Evolutionary conservation across 2,888 invertebrate species (phyloP).

Genomic region (Nymphalis urticae): DNA sequence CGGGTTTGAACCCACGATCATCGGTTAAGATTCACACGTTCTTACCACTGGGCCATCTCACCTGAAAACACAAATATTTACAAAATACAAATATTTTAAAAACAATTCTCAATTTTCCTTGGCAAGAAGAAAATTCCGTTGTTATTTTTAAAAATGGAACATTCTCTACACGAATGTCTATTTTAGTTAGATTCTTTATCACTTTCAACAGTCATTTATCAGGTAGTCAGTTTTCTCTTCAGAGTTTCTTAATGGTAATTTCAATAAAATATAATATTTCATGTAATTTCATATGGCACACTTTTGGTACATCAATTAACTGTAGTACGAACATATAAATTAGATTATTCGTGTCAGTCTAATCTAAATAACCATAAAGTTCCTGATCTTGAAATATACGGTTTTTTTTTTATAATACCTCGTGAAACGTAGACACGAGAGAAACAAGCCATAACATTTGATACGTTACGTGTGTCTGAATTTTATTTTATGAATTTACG

Average conservation of each 20-base stretch:
- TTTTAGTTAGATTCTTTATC: not conserved
- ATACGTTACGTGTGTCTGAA: conserved; percentile 50
- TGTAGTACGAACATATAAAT: not conserved
- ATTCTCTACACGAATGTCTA: not conserved
- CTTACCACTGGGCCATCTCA: too few species aligned
- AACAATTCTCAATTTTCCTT: too few species aligned
- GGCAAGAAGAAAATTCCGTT: not conserved
- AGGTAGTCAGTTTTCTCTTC: too few species aligned
- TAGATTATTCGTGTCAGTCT: not conserved
- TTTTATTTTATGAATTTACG: conserved; percentile 54
- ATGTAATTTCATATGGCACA: too few species aligned
- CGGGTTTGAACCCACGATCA: too few species aligned
- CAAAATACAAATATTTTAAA: too few species aligned
- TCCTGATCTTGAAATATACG: conserved; percentile 12
- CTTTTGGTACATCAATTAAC: too few species aligned
- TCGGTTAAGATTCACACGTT: too few species aligned
- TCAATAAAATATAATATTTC: not conserved
- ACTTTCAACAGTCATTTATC: not conserved
- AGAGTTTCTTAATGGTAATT: not conserved
- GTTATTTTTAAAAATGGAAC: not conserved
- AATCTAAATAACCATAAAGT: conserved; percentile 2
- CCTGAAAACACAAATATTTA: too few species aligned
- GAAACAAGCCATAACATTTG: conserved; percentile 57
- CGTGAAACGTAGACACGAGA: conserved; percentile 53
- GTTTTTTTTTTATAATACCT: conserved; percentile 40